Evolutionary conservation across 1,140 invertebrate species (phyloP).

Genomic region (Argopecten irradians): DNA sequence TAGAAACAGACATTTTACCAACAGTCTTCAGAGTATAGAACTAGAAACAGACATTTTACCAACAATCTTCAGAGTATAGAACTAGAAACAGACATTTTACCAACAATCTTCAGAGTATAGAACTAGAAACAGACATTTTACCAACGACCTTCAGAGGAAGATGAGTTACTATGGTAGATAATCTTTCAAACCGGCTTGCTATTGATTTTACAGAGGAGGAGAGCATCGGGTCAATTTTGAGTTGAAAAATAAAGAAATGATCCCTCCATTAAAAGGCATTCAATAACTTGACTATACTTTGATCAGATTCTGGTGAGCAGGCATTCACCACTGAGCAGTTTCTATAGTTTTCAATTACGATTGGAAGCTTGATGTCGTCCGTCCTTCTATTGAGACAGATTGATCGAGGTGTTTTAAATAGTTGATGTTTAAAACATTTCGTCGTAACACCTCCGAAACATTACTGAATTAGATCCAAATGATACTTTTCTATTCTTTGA

Average conservation of each 20-base stretch:
- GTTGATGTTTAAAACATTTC: neutral
- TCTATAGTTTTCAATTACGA: neutral
- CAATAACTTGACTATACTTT: neutral
- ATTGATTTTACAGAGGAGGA: neutral
- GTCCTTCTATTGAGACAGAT: neutral
- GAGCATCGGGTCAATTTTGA: conserved; percentile 21
- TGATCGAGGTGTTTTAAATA: neutral
- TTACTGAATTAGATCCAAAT: neutral
- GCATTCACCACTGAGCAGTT: neutral
- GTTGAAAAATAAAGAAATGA: conserved; percentile 3
- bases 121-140: neutral
- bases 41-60: no score
- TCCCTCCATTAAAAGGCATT: neutral
- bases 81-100: no score
- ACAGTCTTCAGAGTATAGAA: no score
- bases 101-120: no score
- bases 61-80: no score
- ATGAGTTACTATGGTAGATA: neutral
- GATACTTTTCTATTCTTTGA: neutral
- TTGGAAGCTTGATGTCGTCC: neutral
- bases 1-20: no score
- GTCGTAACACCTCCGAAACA: neutral
- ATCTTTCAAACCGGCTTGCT: neutral
- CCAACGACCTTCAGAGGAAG: neutral
- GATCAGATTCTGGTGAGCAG: neutral